Base-by-base conservation (phyloP, 2,888 invertebrate genomes). In the Hirtodrosophila histrioides region DNA sequence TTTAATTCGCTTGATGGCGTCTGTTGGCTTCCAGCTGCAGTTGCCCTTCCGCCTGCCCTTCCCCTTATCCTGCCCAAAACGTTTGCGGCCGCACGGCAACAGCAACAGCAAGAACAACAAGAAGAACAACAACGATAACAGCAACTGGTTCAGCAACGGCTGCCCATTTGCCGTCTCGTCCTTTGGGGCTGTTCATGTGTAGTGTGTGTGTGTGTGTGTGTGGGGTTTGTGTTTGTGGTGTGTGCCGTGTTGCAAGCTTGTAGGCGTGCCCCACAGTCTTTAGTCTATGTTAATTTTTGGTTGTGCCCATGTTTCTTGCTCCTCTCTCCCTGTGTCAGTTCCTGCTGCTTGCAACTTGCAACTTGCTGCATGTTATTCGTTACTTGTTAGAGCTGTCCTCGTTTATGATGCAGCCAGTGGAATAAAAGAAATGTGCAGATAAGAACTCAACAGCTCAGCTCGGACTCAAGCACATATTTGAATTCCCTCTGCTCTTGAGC, bases 1-100 rank as follows among this genome's bases (percentile, higher is more conserved):
- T 85, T 85, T 85, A 85, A 85, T 85, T 88, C 84, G 86, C 88
- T 83, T 87, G 86, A 88, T 84, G 88, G 83, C 83, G 86, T 77
- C 83, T 72, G 66, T 70, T 73, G 84, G 70, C 81, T 55, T 58
- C 56, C 63, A 53, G 58, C 44, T 60, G 71, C 67, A 67, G 39
- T 27, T 11, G 23, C 7, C 36, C 6, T 29, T 29, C 6, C n/a
- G 7, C 39, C 4, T n/a, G 4, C 36, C 35, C 35, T n/a, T n/a
- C 3, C 58, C 48, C 9, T 49, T 24, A 37, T 31, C 7, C 55
- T 64, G 69, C 69, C 72, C 74, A 75, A 31, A 72, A 75, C 64
- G 64, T 73, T 73, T 73, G 73, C 31, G 75, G 69, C 54, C 45
- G 58, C 58, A 68, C 51, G 33, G 41, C 41, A 57, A 36, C 39